These are phyloP conservation scores for Addax nasomaculatus DNA, from an alignment of 2,113 vertebrate species.

Conservation along the genomic window DNA sequence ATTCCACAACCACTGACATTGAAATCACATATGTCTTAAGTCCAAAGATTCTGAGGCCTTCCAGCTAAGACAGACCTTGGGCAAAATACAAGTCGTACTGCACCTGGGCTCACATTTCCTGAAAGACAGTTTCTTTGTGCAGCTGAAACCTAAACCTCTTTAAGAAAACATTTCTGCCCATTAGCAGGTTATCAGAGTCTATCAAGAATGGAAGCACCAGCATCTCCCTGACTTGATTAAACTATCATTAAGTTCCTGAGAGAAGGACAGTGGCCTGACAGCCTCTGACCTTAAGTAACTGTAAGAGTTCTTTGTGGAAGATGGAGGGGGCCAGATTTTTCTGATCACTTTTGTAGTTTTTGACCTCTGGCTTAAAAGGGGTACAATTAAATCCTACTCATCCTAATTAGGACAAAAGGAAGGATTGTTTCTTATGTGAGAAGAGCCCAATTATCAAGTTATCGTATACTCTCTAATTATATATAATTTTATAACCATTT, in stretches of 20 bases:
- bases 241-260: slow-evolving; percentile 46
- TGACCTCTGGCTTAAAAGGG: background rate
- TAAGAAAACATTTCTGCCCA: slow-evolving; percentile 54
- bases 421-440: background rate
- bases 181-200: slow-evolving; percentile 58
- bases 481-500: slow-evolving; percentile 7
- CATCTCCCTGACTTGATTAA: slow-evolving; percentile 65
- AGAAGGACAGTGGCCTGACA: slow-evolving; percentile 33
- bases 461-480: background rate
- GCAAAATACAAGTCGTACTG: slow-evolving; percentile 40
- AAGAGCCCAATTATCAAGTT: background rate
- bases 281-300: slow-evolving; percentile 39
- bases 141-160: slow-evolving; percentile 62
- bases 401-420: slow-evolving; percentile 27
- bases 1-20: background rate
- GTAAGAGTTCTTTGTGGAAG: slow-evolving; percentile 23
- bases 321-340: background rate
- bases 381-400: background rate
- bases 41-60: background rate
- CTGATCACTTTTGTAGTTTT: slow-evolving; percentile 10
- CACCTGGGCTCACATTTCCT: slow-evolving; percentile 48
- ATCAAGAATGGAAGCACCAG: slow-evolving; percentile 60
- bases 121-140: slow-evolving; percentile 56
- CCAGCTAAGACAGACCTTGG: background rate
- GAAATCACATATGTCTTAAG: background rate